phyloP scores from a whole-genome alignment of 2,113 vertebrate species.

The Psilopogon haemacephalus region DNA sequence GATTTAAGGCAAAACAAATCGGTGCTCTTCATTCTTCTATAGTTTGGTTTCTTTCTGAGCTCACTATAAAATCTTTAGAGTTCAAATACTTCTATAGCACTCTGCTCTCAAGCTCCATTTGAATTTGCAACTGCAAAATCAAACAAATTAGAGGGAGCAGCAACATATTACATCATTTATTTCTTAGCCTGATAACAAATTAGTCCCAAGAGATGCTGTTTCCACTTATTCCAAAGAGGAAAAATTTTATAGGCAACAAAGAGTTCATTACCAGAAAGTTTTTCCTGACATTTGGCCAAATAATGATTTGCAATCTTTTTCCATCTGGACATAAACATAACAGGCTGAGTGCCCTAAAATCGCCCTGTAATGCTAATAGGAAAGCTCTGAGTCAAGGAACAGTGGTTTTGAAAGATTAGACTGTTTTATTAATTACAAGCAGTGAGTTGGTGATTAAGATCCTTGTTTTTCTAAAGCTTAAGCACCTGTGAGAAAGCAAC shows the following conservation, averaged over 20 bases:
- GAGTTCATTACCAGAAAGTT: not conserved
- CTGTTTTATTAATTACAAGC: not conserved
- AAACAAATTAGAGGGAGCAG: not conserved
- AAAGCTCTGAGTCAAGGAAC: not conserved
- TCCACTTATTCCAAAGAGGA: not conserved
- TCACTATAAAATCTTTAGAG: not conserved
- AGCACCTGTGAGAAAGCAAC: not conserved
- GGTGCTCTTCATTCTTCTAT: not conserved
- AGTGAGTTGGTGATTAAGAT: not conserved
- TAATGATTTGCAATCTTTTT: not conserved
- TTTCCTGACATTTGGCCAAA: not conserved
- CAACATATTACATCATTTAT: not conserved
- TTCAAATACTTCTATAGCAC: not conserved
- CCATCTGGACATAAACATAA: not conserved
- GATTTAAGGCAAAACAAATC: not conserved
- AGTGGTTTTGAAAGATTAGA: not conserved
- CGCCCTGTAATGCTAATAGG: not conserved
- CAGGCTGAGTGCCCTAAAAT: not conserved
- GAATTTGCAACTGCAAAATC: not conserved
- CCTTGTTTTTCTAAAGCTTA: not conserved
- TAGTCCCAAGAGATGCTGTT: not conserved
- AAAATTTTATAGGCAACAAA: not conserved
- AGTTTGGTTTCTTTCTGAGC: not conserved
- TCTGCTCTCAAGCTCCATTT: not conserved
- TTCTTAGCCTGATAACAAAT: not conserved